Percentiles rank a stretch among this genome's conserved stretches.
Conservation (phyloP, 2,113 vertebrate genomes). For the cat (Felis catus) region F.catus_Fca126_mat1.0 CM031411.1:79944501-79945000, state of each 20-base stretch:
- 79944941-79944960: conserved; percentile 48
- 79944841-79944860: conserved; percentile 27
- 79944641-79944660: conserved; percentile 37
- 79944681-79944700: background rate
- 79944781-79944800: conserved; percentile 14
- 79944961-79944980: conserved; percentile 57
- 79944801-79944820: conserved; percentile 29
- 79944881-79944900: conserved; percentile 28
- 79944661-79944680: conserved; percentile 44
- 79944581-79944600: background rate
- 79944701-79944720: background rate
- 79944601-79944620: background rate
- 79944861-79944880: conserved; percentile 21
- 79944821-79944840: conserved; percentile 56
- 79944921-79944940: conserved; percentile 37
- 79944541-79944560: conserved; percentile 19
- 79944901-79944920: conserved; percentile 53
- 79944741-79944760: conserved; percentile 10
- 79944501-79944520: conserved; percentile 5
- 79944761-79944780: conserved; percentile 38
- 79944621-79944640: conserved; percentile 10
- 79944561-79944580: background rate
- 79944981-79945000: background rate
- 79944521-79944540: background rate
- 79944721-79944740: background rate